Evolutionary conservation across 1,140 invertebrate species (phyloP).

Genomic region (Drosophila tristis): DNA sequence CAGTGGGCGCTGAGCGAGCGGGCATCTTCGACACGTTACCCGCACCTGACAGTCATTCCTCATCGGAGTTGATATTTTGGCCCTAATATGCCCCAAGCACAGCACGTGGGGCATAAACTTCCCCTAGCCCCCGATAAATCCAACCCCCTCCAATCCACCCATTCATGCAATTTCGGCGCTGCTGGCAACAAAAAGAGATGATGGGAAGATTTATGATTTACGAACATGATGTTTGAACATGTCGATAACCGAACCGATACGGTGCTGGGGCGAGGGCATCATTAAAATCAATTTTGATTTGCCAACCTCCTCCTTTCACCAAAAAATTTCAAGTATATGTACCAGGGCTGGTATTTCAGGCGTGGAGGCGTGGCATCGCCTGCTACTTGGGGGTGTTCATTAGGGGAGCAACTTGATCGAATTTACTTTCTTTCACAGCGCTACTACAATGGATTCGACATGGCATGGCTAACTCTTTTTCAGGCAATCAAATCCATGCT

Average conservation of each 20-base stretch:
- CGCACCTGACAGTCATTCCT: slow-evolving; percentile 43
- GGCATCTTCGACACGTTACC: slow-evolving; percentile 30
- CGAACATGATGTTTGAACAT: slow-evolving; percentile 64
- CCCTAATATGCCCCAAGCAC: slow-evolving; percentile 42
- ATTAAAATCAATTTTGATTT: slow-evolving; percentile 73
- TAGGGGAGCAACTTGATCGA: slow-evolving; percentile 48
- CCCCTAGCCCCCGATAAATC: background rate
- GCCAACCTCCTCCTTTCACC: slow-evolving; percentile 48
- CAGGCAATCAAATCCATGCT: slow-evolving; percentile 30
- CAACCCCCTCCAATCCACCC: background rate
- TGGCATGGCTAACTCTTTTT: slow-evolving; percentile 36
- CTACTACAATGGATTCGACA: slow-evolving; percentile 11
- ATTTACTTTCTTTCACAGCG: slow-evolving; percentile 33
- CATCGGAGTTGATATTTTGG: slow-evolving; percentile 33
- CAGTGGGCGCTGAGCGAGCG: background rate
- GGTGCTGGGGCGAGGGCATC: slow-evolving; percentile 35
- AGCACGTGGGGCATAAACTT: slow-evolving; percentile 54
- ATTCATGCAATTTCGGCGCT: too few species aligned
- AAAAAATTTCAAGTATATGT: slow-evolving; percentile 15
- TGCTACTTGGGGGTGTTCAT: slow-evolving; percentile 48
- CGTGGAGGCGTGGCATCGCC: slow-evolving; percentile 15
- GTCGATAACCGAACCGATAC: slow-evolving; percentile 43
- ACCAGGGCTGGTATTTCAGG: background rate
- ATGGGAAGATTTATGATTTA: slow-evolving; percentile 71
- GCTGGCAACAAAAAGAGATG: slow-evolving; percentile 54